Evolutionary conservation across 2,797 vertebrate species (phyloP), one percentile per base, ranked within the genome.

Genomic region (Chelmon rostratus): DNA sequence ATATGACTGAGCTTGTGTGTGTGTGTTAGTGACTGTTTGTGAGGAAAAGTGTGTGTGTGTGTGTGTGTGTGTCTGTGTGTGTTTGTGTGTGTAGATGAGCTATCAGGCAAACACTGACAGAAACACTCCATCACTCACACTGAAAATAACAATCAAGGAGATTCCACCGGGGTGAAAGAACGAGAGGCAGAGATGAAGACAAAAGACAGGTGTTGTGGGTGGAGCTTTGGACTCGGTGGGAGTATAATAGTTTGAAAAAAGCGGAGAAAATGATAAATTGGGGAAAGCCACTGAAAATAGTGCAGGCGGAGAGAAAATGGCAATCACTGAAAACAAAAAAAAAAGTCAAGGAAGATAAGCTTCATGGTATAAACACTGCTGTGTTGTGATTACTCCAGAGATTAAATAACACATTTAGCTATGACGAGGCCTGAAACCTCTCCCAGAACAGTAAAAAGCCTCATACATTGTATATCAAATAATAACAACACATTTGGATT

Each of bases 61-160:
- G n/a, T 57, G 57, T 65, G 35, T 67, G 42, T 53, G 69, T 70
- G 53, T 57, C 59, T 46, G 64, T 46, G 23, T 33, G 59, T 61
- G 47, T 62, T 33, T 47, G 35, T 68, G 74, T 72, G 57, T 65
- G 35, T 52, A 70, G 64, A 79, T 63, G 61, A 63, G 68, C 63
- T 76, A 84, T 84, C 72, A 76, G 84, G 65, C 49, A 52, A 66
- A 79, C 53, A 47, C 33, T 88, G 88, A 91, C 82, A 87, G 81
- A 76, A 73, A 69, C 71, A 70, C 78, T 93, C 82, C 79, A 87
- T 91, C 91, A 88, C 81, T 67, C 67, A 67, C 15, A 31, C 53
- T 47, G 56, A 76, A 58, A 61, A 78, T 82, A 81, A 81, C 53
- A 76, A 67, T 28, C 47, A 53, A 85, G 54, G 73, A 81, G 73